These are phyloP conservation scores for Tinea pellionella DNA, from an alignment of 2,888 invertebrate genomes.

Conservation along the genomic window DNA sequence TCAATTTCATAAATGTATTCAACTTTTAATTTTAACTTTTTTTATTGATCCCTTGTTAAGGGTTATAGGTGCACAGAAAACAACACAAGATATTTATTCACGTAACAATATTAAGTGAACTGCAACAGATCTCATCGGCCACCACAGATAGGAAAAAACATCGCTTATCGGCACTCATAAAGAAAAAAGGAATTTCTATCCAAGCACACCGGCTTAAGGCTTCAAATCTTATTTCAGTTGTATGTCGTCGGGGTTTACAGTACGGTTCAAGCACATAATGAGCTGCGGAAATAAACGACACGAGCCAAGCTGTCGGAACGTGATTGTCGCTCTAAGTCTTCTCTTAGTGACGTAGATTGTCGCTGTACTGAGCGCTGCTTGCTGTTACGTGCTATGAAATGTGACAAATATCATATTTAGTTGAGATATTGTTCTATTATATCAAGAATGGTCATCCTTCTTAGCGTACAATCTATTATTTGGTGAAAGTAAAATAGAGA, in stretches of 20 bases:
- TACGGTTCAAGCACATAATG: constrained; percentile 22
- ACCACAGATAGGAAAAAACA: background rate
- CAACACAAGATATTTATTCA: background rate
- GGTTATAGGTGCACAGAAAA: too few species aligned
- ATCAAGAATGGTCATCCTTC: background rate
- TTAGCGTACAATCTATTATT: too few species aligned
- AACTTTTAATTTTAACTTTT: background rate
- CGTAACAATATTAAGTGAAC: background rate
- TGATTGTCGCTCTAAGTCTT: constrained; percentile 16
- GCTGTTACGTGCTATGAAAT: background rate
- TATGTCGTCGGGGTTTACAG: background rate
- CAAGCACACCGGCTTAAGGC: background rate
- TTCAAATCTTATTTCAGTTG: background rate
- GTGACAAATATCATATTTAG: background rate
- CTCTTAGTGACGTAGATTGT: background rate
- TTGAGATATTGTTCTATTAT: background rate
- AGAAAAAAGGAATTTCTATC: background rate
- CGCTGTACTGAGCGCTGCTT: background rate
- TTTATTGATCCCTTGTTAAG: too few species aligned
- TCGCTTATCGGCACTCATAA: background rate
- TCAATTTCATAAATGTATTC: background rate
- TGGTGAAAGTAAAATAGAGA: too few species aligned
- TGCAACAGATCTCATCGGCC: background rate
- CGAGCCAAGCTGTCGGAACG: constrained; percentile 22
- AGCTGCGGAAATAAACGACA: constrained; percentile 23